These are phyloP conservation scores for Bursaphelenchus okinawaensis DNA, from an alignment of 2,888 invertebrate genomes.

Conservation along the genomic window DNA sequence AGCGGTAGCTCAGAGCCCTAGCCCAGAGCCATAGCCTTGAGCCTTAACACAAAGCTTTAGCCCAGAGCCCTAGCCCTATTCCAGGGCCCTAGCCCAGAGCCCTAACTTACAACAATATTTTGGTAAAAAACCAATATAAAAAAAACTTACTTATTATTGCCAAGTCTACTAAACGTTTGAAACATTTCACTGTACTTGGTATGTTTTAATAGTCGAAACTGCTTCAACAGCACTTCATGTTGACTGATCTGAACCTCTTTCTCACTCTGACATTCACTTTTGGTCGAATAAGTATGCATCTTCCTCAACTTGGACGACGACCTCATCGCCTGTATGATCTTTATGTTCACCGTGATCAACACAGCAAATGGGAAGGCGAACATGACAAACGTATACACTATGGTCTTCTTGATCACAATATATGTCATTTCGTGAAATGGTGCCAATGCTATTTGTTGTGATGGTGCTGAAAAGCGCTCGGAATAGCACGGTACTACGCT, in stretches of 20 bases:
- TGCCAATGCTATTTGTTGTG: conserved; percentile 11
- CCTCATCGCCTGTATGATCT: conserved; percentile 44
- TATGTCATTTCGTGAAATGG: conserved; percentile 30
- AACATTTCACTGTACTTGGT: conserved; percentile 52
- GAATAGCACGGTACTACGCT: conserved; percentile 39
- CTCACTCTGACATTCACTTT: conserved; percentile 13
- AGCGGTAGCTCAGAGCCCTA: too few species aligned
- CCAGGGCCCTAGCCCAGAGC: too few species aligned
- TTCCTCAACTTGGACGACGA: conserved; percentile 41
- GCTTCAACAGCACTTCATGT: conserved; percentile 26
- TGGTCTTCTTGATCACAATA: conserved; percentile 35
- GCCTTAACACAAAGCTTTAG: too few species aligned
- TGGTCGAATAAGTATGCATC: conserved; percentile 33
- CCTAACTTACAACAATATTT: too few species aligned
- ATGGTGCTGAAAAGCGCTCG: conserved; percentile 27
- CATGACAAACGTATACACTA: conserved; percentile 51
- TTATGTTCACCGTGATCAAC: conserved; percentile 52
- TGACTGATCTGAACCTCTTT: neutral
- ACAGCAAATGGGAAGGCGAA: conserved; percentile 52
- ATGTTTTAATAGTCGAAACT: conserved; percentile 49
- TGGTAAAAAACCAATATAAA: too few species aligned
- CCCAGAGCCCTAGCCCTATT: too few species aligned
- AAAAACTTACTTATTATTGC: conserved; percentile 28
- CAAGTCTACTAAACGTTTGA: conserved; percentile 38
- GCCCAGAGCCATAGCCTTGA: too few species aligned